Evolutionary conservation across 2,888 invertebrate genomes (phyloP).

Genomic region (Agonopterix alstromeriana): DNA sequence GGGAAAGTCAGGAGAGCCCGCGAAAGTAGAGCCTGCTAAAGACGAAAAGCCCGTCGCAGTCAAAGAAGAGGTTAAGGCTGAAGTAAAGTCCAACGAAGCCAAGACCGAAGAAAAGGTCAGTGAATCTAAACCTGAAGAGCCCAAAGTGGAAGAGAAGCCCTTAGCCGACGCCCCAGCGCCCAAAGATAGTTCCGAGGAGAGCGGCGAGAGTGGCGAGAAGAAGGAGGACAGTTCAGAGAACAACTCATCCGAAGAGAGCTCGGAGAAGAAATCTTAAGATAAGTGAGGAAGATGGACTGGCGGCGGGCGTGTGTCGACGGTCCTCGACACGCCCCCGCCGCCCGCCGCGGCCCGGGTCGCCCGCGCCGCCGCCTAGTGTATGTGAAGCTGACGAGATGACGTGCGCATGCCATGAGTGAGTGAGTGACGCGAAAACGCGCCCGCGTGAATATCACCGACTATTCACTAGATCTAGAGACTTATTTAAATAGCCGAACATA

Average conservation of each 20-base stretch:
- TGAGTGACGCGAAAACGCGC: conserved; percentile 23
- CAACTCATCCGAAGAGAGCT: conserved; percentile 41
- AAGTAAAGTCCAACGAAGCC: conserved; percentile 5
- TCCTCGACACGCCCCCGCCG: conserved; percentile 71
- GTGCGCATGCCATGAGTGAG: conserved; percentile 22
- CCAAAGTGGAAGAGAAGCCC: conserved; percentile 19
- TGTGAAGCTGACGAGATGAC: conserved; percentile 8
- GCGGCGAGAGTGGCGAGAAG: conserved; percentile 31
- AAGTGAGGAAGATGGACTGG: conserved; percentile 35
- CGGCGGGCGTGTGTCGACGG: conserved; percentile 70
- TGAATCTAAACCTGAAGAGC: conserved; percentile 19
- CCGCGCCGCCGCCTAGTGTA: conserved; percentile 17
- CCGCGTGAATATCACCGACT: conserved; percentile 40
- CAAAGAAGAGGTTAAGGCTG: conserved; percentile 12
- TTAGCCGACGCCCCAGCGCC: conserved; percentile 30
- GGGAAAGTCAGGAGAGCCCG: conserved; percentile 6
- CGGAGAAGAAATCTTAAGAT: conserved; percentile 21
- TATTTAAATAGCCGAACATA: conserved; percentile 66
- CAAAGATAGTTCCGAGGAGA: conserved; percentile 41
- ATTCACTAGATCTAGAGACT: conserved; percentile 67
- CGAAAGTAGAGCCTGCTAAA: conserved; percentile 12
- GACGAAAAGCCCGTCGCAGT: conserved; percentile 7
- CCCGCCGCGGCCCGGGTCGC: conserved; percentile 26
- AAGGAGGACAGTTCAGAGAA: conserved; percentile 25
- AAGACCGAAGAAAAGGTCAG: conserved; percentile 13